Conservation (phyloP, 2,113 vertebrate genomes). For the Danio rerio region DNA sequence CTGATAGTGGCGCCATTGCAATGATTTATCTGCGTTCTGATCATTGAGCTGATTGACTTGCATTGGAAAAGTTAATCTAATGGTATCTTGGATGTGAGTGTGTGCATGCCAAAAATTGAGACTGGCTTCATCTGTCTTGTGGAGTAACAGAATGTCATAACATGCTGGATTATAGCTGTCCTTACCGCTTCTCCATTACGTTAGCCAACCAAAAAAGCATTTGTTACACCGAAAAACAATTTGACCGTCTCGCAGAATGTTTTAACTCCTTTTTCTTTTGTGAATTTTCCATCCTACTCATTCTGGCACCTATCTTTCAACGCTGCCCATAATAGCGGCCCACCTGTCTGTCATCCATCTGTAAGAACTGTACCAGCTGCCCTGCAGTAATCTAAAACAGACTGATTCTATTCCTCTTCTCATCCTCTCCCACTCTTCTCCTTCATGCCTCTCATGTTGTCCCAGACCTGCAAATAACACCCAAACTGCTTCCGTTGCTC, state of each 20-base stretch:
- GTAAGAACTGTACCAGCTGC: slow-evolving; percentile 23
- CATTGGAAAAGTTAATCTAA: slow-evolving; percentile 1
- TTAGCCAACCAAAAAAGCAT: neutral
- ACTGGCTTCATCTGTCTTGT: slow-evolving; percentile 37
- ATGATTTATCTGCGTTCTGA: slow-evolving; percentile 23
- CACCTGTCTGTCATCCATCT: slow-evolving; percentile 47
- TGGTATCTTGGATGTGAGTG: slow-evolving; percentile 11
- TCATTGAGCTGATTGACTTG: neutral
- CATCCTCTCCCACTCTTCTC: neutral
- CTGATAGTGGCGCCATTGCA: neutral
- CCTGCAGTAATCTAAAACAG: slow-evolving; percentile 2
- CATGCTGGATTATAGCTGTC: neutral
- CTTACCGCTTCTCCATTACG: neutral
- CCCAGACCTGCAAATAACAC: slow-evolving; percentile 19
- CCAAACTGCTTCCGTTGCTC: neutral
- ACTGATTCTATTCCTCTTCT: neutral
- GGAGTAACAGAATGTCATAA: neutral
- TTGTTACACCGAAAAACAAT: neutral
- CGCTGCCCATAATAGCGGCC: slow-evolving; percentile 35
- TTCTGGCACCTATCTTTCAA: slow-evolving; percentile 41
- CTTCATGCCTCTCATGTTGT: neutral
- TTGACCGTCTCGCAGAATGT: neutral
- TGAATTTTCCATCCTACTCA: slow-evolving; percentile 22
- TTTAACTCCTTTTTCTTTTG: slow-evolving; percentile 10
- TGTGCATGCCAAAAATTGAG: neutral